Evolutionary conservation across 2,113 vertebrate species (phyloP).

Genomic region (Prunella himalayana): DNA sequence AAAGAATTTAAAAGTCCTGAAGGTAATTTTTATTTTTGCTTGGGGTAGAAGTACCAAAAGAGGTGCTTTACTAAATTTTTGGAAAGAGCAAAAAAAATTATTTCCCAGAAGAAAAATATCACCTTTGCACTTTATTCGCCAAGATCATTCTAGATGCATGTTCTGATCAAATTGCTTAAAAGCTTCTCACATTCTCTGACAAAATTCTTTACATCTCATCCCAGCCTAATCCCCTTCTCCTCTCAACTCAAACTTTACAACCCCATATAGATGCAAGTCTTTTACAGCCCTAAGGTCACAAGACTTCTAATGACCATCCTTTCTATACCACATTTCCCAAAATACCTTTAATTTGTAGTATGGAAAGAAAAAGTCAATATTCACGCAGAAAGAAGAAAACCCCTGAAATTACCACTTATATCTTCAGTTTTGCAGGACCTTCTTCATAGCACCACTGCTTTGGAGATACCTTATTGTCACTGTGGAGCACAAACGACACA

Average conservation of each 20-base stretch:
- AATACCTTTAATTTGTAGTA: neutral
- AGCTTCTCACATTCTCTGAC: neutral
- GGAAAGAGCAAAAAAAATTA: neutral
- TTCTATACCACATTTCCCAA: neutral
- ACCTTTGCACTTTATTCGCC: neutral
- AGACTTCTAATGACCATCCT: neutral
- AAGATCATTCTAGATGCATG: neutral
- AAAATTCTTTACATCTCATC: neutral
- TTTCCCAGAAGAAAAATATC: neutral
- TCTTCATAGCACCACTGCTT: neutral
- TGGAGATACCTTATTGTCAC: neutral
- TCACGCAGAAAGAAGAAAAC: neutral
- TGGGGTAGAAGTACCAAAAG: neutral
- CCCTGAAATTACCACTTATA: neutral
- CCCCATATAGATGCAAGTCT: accelerated
- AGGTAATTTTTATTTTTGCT: neutral
- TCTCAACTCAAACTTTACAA: neutral
- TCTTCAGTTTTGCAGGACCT: neutral
- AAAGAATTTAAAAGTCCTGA: neutral
- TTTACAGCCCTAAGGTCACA: neutral
- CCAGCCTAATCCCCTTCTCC: neutral
- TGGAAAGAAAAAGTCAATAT: neutral
- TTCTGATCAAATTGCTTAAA: neutral
- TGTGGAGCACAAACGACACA: no score
- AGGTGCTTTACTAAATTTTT: neutral